Evolutionary conservation across 2,797 vertebrate species (phyloP).

Genomic region (Lithobates sylvaticus): DNA sequence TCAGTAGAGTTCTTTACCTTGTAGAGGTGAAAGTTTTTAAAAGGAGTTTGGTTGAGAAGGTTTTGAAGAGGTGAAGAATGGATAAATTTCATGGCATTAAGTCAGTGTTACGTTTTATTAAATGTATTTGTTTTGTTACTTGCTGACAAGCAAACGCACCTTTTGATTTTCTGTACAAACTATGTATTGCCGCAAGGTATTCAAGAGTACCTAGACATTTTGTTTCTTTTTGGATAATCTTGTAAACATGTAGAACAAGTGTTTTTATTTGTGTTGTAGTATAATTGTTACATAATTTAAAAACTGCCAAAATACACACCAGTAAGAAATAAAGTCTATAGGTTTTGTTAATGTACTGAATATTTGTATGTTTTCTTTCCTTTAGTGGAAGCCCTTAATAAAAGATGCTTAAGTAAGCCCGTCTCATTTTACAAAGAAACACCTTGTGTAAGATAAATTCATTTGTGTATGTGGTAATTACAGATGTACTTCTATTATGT

Average conservation of each 20-base stretch:
- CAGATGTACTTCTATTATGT: too few species aligned
- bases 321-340: constrained; percentile 27
- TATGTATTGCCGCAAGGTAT: not conserved
- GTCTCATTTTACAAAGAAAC: not conserved
- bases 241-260: constrained; percentile 52
- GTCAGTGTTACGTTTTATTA: not conserved
- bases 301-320: constrained; percentile 58
- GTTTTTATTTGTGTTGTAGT: constrained; percentile 56
- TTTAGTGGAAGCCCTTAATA: constrained; percentile 51
- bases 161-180: constrained; percentile 4
- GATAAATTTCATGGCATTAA: not conserved
- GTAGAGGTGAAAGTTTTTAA: too few species aligned
- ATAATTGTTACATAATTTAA: constrained; percentile 52
- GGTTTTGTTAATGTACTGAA: constrained; percentile 53
- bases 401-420: constrained; percentile 39
- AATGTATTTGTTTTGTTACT: not conserved
- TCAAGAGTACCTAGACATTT: constrained; percentile 7
- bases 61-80: not conserved
- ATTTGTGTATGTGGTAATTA: not conserved
- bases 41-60: not conserved
- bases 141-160: constrained; percentile 16
- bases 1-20: too few species aligned
- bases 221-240: constrained; percentile 31
- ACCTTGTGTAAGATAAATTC: not conserved
- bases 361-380: constrained; percentile 53